A percentile compares a stretch with the other conserved stretches of the same genome.
phyloP scores from a whole-genome alignment of 2,797 vertebrate genomes.

The Oryzias dopingdopingensis region DNA sequence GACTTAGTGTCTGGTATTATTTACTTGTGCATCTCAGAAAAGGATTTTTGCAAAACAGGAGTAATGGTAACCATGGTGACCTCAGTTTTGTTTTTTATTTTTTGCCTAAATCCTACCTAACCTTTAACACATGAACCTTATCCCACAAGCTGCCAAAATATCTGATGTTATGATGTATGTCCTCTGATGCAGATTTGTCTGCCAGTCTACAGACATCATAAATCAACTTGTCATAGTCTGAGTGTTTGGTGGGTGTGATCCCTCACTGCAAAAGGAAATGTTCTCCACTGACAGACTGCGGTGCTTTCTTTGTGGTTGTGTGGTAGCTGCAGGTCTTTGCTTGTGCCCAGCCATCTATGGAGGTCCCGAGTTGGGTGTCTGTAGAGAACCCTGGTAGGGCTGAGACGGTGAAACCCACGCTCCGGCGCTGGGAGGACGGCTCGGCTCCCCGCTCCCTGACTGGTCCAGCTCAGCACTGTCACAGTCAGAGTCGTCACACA shows the following conservation, averaged over 20 bases:
- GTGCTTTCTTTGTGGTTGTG: slow-evolving; percentile 50
- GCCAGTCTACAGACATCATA: slow-evolving; percentile 58
- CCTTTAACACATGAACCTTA: slow-evolving; percentile 61
- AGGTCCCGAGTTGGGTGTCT: slow-evolving; percentile 59
- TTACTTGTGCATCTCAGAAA: slow-evolving; percentile 63
- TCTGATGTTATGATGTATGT: slow-evolving; percentile 61
- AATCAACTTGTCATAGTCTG: slow-evolving; percentile 65
- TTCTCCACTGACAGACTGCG: slow-evolving; percentile 62
- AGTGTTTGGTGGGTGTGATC: slow-evolving; percentile 54
- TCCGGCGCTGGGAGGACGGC: slow-evolving; percentile 83
- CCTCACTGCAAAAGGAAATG: slow-evolving; percentile 65
- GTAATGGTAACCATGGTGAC: slow-evolving; percentile 59
- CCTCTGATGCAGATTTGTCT: slow-evolving; percentile 53
- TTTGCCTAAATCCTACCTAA: slow-evolving; percentile 57
- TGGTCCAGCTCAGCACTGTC: slow-evolving; percentile 91
- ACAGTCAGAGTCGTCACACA: slow-evolving; percentile 90
- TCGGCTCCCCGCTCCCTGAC: slow-evolving; percentile 86
- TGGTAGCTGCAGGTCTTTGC: slow-evolving; percentile 48
- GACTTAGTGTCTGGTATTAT: slow-evolving; percentile 56
- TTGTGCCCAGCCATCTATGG: slow-evolving; percentile 51
- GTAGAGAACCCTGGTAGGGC: slow-evolving; percentile 59
- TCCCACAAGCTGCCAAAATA: slow-evolving; percentile 75
- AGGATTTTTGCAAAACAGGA: slow-evolving; percentile 68
- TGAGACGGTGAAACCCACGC: slow-evolving; percentile 71
- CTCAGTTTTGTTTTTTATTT: slow-evolving; percentile 5